Conservation (phyloP, 2,797 vertebrate species). For the Myripristis jacobus region DNA sequence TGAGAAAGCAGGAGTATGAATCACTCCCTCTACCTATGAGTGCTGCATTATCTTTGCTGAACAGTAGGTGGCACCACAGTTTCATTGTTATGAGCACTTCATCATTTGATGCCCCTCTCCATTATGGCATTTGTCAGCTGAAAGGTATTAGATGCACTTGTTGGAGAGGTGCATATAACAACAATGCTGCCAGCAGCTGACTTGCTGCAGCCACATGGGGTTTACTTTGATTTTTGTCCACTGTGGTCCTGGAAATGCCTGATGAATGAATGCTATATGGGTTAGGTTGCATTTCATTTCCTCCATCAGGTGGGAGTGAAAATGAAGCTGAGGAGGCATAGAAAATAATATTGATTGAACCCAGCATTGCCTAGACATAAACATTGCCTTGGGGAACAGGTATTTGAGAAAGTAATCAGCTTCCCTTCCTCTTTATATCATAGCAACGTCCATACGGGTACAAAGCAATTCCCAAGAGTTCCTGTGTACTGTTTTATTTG, state of each 20-base stretch:
- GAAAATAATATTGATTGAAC: constrained; percentile 41
- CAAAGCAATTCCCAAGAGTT: background rate
- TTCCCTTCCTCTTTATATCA: background rate
- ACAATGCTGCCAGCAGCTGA: background rate
- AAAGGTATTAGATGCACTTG: background rate
- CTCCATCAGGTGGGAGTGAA: constrained; percentile 32
- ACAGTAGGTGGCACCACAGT: constrained; percentile 66
- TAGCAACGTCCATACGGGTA: no score
- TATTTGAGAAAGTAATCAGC: constrained; percentile 43
- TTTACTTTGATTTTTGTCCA: background rate
- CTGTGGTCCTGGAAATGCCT: constrained; percentile 44
- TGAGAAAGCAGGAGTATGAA: background rate
- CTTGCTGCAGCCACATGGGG: background rate
- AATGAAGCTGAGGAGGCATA: constrained; percentile 32
- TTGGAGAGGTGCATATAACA: background rate
- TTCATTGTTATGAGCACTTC: background rate
- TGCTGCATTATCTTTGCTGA: constrained; percentile 9
- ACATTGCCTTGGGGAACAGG: constrained; percentile 26
- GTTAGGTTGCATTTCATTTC: constrained; percentile 62
- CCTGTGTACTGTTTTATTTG: background rate
- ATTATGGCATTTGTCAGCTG: background rate
- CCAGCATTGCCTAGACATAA: constrained; percentile 29
- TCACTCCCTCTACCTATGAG: background rate
- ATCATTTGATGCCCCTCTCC: background rate
- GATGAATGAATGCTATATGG: constrained; percentile 9